These are phyloP conservation scores for Hemaris fuciformis DNA, from an alignment of 2,888 invertebrate genomes.

Conservation along the genomic window DNA sequence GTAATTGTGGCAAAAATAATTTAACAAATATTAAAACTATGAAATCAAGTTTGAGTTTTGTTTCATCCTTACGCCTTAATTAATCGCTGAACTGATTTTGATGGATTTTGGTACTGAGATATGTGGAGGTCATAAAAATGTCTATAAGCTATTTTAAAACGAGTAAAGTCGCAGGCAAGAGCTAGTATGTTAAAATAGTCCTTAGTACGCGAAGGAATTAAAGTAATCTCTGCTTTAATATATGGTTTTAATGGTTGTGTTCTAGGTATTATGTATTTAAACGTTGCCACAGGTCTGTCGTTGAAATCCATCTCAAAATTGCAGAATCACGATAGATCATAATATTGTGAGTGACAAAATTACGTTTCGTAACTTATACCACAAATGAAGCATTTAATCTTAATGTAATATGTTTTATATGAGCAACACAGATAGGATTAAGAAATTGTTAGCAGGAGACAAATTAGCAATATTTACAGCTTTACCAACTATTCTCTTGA, in stretches of 20 bases:
- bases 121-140: too few relatives aligned
- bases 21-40: too few relatives aligned
- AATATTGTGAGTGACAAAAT: neutral
- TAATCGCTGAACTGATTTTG: too few relatives aligned
- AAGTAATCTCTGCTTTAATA: constrained; percentile 15
- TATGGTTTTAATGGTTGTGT: neutral
- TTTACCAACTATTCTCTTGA: neutral
- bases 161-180: too few relatives aligned
- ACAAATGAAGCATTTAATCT: neutral
- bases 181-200: neutral
- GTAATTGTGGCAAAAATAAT: neutral
- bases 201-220: neutral
- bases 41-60: too few relatives aligned
- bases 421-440: neutral
- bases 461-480: neutral
- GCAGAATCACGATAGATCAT: neutral
- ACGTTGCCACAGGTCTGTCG: neutral
- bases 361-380: neutral
- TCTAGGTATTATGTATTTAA: neutral
- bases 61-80: too few relatives aligned
- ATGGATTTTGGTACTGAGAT: too few relatives aligned
- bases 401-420: neutral
- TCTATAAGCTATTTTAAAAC: too few relatives aligned
- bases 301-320: neutral
- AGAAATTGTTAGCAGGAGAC: neutral